Conservation (phyloP, 1,140 invertebrate species). For the Stenopsyche tienmushanensis region DNA sequence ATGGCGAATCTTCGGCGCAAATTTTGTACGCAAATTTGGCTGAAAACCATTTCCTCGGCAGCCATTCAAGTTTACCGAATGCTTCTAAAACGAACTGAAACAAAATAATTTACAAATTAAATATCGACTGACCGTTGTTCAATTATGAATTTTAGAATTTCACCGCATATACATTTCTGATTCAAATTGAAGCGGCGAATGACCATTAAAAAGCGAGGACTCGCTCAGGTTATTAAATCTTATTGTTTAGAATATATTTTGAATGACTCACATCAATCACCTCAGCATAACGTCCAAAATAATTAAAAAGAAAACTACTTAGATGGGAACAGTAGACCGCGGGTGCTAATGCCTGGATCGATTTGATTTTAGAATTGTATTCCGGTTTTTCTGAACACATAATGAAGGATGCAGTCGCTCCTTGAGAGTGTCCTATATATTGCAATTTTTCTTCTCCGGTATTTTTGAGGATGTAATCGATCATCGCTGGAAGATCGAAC, state of each 20-base stretch:
- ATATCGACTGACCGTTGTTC: constrained; percentile 50
- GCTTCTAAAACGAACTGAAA: not conserved
- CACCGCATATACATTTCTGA: constrained; percentile 45
- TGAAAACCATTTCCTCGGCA: not conserved
- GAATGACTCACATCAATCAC: not conserved
- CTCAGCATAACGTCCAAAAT: constrained; percentile 4
- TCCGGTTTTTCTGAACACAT: constrained; percentile 56
- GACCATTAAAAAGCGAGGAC: too few species aligned
- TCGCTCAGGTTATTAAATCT: not conserved
- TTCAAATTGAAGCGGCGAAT: not conserved
- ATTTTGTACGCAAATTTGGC: not conserved
- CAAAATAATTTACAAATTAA: not conserved
- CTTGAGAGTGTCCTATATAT: constrained; percentile 63
- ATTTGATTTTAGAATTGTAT: constrained; percentile 60
- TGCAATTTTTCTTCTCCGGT: constrained; percentile 55
- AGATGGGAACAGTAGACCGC: constrained; percentile 57
- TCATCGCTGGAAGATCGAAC: constrained; percentile 69
- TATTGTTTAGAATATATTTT: not conserved
- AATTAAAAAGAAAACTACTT: constrained; percentile 51
- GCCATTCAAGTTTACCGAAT: not conserved
- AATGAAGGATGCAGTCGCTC: constrained; percentile 60
- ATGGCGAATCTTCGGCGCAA: not conserved
- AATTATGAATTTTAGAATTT: constrained; percentile 50
- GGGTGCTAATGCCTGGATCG: constrained; percentile 60
- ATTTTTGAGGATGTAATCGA: constrained; percentile 60